Base-by-base conservation (phyloP, 2,113 vertebrate species). In the Poeciliopsis turrubarensis region DNA sequence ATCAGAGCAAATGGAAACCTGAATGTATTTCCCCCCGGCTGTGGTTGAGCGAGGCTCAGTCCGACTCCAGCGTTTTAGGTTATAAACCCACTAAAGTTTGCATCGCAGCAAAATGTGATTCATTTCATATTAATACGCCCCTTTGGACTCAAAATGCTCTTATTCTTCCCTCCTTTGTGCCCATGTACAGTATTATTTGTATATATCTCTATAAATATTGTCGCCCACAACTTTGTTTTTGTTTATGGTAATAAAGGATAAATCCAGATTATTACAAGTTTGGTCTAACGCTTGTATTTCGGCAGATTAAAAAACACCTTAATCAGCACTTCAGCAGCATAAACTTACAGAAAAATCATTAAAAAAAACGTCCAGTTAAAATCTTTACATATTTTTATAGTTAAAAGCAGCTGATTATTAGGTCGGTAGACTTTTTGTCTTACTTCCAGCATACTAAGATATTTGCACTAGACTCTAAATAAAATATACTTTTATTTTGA, bases 121-220 rank as follows among this genome's bases (percentile, higher is more conserved):
- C 66, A 41, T 80, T 60, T 83, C 75, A 62, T 83, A 69, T 83
- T 83, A 82, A 83, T 81, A 79, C 61, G 60, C 73, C 65, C 61
- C 61, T 77, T 62, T 68, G 15, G 75, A 76, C 63, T 69, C 69
- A 83, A 67, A 85, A 68, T 61, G 5, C 19, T 60, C 64, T 22
- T 75, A 15, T 77, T 85, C 63, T 85, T 76, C 72, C 78, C 73
- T 84, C 74, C 73, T 83, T 80, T 86, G 74, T 89, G 85, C 78
- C 87, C 73, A 41, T 92, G 90, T 93, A 93, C 90, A 92, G 92
- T 91, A 79, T 90, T 88, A 88, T 89, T 92, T 92, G 88, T 93
- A 91, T 85, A 91, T 91, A 90, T 88, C 83, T 84, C 85, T 90
- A 41, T 41, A 92, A 91, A 91, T 92, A 85, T 91, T 84, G 84